Conservation (phyloP, 2,888 invertebrate genomes). For the Drosophila subquinaria region DNA sequence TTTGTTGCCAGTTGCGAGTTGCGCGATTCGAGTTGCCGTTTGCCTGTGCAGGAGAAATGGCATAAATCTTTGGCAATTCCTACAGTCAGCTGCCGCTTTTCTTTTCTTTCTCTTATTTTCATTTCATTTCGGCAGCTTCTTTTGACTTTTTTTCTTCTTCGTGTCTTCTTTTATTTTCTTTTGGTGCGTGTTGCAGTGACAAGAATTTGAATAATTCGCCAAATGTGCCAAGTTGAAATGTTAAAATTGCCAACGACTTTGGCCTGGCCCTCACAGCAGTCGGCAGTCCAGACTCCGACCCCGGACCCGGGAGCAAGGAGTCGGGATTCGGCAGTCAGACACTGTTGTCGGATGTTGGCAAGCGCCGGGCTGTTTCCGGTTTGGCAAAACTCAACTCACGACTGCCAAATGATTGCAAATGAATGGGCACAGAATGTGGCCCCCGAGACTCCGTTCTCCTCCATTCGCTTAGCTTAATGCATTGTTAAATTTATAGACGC, state of each 20-base stretch:
- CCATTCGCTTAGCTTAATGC: constrained; percentile 59
- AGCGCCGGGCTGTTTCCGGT: constrained; percentile 72
- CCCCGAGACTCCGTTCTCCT: background rate
- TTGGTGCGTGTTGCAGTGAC: constrained; percentile 71
- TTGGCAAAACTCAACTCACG: constrained; percentile 69
- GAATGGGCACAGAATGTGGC: constrained; percentile 64
- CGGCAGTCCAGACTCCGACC: background rate
- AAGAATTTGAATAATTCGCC: constrained; percentile 80
- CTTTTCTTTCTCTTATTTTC: constrained; percentile 42
- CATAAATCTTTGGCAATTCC: constrained; percentile 75
- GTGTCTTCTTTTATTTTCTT: constrained; percentile 23
- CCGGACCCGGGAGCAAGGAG: background rate
- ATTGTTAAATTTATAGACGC: constrained; percentile 77
- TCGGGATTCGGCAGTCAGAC: constrained; percentile 1
- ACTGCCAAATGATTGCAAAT: constrained; percentile 81
- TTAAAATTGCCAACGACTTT: constrained; percentile 72
- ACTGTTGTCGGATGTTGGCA: constrained; percentile 70
- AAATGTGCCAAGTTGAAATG: constrained; percentile 82
- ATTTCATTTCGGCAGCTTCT: constrained; percentile 45
- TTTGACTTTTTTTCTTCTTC: constrained; percentile 22
- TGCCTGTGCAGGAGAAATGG: constrained; percentile 28
- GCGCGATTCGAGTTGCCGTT: constrained; percentile 2
- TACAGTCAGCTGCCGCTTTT: constrained; percentile 33
- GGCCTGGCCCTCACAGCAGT: constrained; percentile 27
- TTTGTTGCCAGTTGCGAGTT: constrained; percentile 57